Base-by-base conservation (phyloP, 1,140 invertebrate species). In the Saccostrea cuccullata region DNA sequence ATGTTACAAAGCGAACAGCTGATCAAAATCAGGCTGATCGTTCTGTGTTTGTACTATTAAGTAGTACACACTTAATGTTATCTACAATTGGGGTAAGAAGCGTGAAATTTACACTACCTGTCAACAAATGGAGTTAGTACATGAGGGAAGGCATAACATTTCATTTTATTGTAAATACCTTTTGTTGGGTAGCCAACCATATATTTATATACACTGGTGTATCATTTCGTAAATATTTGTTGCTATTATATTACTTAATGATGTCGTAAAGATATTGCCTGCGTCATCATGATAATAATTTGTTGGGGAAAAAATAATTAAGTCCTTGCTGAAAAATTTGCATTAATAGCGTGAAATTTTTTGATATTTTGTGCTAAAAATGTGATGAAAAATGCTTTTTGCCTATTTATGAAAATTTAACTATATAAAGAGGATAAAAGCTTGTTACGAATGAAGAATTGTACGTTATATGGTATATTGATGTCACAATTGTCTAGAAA, bases 101-200 rank as follows among this genome's bases (percentile, higher is more conserved):
- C 70, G 26, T 77, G 70, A 36, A 11, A 77, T 77, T 77, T 77
- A 77, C 70, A 77, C 70, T 77, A 30, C 11, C 70, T 77, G 70
- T 77, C 30, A 36, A 77, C 70, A 77, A 77, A 77, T 77, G 12
- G 23, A 77, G 70, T 77, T 26, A 30, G 26, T 77, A 77, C 30
- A 30, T 36, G 15, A 64, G 58, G 20, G 1, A 20, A n/a, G 5
- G 26, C 8, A 15, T 15, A 30, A 36, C 13, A 77, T 26, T 77
- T 77, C 2, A 36, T 77, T 77, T 77, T 30, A 77, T 77, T 77
- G 12, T 26, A 30, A 3, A 11, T 30, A 77, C 13, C 70, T 30
- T 36, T 77, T 77, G 70, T 77, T 77, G 70, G 26, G 23, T 26
- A 77, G 26, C 30, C 70, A 77, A 12, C 70, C 70, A 17, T 77